Base-by-base conservation (phyloP, 2,888 invertebrate species). In the Apodemia duryi region DNA sequence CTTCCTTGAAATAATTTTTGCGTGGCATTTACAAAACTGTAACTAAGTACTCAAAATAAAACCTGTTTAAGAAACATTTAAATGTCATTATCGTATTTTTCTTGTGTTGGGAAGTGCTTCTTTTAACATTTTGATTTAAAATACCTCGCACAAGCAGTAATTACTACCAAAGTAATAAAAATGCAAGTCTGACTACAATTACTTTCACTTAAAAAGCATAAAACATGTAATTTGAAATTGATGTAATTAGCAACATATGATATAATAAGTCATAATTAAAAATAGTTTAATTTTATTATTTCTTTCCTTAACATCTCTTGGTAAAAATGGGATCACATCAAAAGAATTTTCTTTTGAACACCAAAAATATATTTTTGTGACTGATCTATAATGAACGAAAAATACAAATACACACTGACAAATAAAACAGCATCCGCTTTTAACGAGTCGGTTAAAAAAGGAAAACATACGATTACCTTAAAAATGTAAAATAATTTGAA, bases 161-260 rank as follows among this genome's bases (percentile, higher is more conserved):
- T 57, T 46, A 13, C 5, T 46, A 11, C 11, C 6, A 54, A 54
- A 54, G 54, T 54, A 57, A 11, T 57, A 57, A 57, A 57, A 32
- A 57, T 32, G 57, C 28, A 57, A 57, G 28, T 32, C 5, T 28
- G 10, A 13, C 57, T 57, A 57, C 57, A 11, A 57, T 57, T 13
- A 28, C 57, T 57, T 57, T 57, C 57, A 57, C 57, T 57, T 57
- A 32, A 57, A 52, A 5, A 57, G 6, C 29, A 57, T 57, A 57
- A 57, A 1, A 32, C 29, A 28, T 10, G 10, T 57, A 32, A 57
- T 57, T 57, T 32, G 13, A 57, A 32, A 32, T 32, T 57, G 57
- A 57, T 57, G 57, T 57, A 57, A 57, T 57, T 57, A 57, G 13
- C 29, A 11, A 32, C 57, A 57, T 57, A 32, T 32, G 29, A 57